Base-by-base conservation (phyloP, 2,888 invertebrate genomes). In the Actias luna region DNA sequence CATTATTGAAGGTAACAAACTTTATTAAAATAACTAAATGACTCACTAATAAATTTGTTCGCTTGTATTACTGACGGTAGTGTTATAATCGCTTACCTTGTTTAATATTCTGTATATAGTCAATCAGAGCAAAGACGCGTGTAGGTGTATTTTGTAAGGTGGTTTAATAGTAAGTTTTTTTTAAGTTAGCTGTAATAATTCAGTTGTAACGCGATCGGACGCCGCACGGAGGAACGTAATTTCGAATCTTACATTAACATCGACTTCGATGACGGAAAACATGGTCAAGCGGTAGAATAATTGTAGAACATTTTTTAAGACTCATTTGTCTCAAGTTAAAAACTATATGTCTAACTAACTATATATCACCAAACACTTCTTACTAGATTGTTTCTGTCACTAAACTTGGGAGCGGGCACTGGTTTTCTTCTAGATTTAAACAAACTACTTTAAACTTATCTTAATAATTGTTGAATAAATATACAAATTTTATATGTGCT, bases 121-220 rank as follows among this genome's bases (percentile, higher is more conserved):
- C 67, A 81, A 76, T 68, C 71, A 67, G 81, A 77, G 76, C 81
- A 75, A 65, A 70, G 73, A 71, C 69, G 64, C 33, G 57, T 29
- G 80, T 80, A 69, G 80, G 81, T 62, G 58, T 46, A 18, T 46
- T 46, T 46, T 22, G 46, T 46, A 46, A 46, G 46, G 10, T 46
- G 46, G 18, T 46, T 46, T 46, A 10, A 42, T 42, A 18, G 18
- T 42, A 18, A n/a, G 18, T n/a, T 42, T 42, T 36, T 5, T 46
- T 7, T 22, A 22, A 46, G 2, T 8, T 2, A 46, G 12, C 14
- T 18, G 22, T 12, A 2, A 46, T 46, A 46, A 46, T 1, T 22
- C 46, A 8, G 3, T 14, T 1, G 10, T 18, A 46, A 46, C 46
- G 22, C 22, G 18, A 46, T 22, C 7, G 42, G 8, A 46, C 0